Conservation (phyloP, 2,113 vertebrate species). For the Xyrauchen texanus region DNA sequence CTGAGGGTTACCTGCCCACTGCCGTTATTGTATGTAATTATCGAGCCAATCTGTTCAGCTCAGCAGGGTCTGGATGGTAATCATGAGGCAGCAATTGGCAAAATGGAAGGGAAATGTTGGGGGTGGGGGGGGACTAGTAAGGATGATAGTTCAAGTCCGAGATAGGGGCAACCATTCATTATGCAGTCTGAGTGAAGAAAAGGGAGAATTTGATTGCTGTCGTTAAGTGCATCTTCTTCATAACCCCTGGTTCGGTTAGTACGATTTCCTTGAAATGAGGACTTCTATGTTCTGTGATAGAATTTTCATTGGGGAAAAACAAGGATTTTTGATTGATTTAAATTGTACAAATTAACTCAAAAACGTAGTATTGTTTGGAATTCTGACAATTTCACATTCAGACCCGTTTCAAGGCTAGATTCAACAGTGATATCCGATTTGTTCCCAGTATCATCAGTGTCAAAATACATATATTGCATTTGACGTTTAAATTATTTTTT, state of each 20-base stretch:
- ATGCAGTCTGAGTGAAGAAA: conserved; percentile 53
- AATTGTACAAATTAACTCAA: conserved; percentile 32
- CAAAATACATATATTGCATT: conserved; percentile 31
- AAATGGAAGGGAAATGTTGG: conserved; percentile 70
- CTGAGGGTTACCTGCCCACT: conserved; percentile 92
- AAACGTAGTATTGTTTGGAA: conserved; percentile 33
- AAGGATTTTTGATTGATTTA: conserved; percentile 26
- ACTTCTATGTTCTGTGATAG: conserved; percentile 7
- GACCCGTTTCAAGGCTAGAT: background rate
- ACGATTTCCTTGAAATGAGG: conserved; percentile 39
- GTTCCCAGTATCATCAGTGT: background rate
- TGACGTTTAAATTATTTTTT: conserved; percentile 33
- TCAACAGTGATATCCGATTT: too few relatives aligned
- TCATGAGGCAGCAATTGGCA: conserved; percentile 91
- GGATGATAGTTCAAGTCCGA: conserved; percentile 63
- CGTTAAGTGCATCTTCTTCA: conserved; percentile 56
- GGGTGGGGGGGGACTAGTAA: conserved; percentile 38
- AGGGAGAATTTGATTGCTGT: conserved; percentile 60
- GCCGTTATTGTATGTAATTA: conserved; percentile 98
- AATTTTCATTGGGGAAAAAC: conserved; percentile 28
- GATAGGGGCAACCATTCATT: conserved; percentile 60
- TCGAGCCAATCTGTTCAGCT: conserved; percentile 98
- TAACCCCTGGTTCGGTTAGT: conserved; percentile 42
- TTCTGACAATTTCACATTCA: background rate
- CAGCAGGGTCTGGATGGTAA: conserved; percentile 91